phyloP scores from a whole-genome alignment of 2,797 vertebrate genomes.

The Dendrocincla tyrannina region DNA sequence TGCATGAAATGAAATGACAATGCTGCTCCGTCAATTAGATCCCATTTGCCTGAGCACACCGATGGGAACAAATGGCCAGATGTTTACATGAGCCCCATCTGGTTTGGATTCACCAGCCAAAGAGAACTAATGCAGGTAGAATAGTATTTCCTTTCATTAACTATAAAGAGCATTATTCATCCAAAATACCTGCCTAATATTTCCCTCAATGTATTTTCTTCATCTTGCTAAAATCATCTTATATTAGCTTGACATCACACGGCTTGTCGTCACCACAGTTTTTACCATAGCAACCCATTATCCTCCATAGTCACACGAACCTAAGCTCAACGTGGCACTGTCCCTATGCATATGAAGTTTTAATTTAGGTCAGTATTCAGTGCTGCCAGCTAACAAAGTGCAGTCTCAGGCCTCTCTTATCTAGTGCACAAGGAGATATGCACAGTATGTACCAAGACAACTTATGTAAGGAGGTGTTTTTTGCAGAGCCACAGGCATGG shows the following conservation, averaged over 20 bases:
- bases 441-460: neutral
- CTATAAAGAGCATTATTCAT: neutral
- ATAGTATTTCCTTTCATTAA: neutral
- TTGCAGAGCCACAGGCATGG: neutral
- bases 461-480: neutral
- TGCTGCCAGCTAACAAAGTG: conserved; percentile 32
- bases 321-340: conserved; percentile 23
- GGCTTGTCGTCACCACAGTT: neutral
- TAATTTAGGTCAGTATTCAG: conserved; percentile 70
- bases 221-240: conserved; percentile 13
- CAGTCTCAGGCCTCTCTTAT: neutral
- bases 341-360: conserved; percentile 65
- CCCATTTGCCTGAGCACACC: neutral
- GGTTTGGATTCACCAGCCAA: neutral
- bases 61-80: neutral
- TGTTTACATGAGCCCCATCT: conserved; percentile 33
- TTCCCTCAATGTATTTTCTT: neutral
- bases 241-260: conserved; percentile 45
- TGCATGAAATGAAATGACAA: neutral
- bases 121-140: neutral
- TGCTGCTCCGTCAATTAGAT: conserved; percentile 3
- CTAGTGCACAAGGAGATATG: neutral
- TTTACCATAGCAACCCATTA: conserved; percentile 75
- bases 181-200: conserved; percentile 32
- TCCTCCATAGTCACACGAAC: conserved; percentile 33